These are phyloP conservation scores for Steinernema carpocapsae DNA, from an alignment of 2,888 invertebrate species.

Conservation along the genomic window DNA sequence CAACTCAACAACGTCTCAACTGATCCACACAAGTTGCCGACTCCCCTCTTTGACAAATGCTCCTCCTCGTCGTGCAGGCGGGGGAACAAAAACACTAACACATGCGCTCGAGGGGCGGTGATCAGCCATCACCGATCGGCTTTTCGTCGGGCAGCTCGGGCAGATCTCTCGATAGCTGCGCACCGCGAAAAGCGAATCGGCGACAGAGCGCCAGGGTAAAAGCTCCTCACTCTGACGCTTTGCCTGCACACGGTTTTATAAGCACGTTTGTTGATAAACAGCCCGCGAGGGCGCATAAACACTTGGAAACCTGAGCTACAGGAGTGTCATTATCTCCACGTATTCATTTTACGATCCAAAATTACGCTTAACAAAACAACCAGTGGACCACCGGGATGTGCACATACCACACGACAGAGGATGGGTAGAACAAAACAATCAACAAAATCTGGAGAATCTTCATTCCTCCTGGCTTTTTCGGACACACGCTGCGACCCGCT, in stretches of 20 bases:
- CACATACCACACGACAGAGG: not conserved
- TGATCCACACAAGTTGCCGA: not conserved
- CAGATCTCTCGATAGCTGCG: conserved; percentile 28
- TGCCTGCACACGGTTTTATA: conserved; percentile 8
- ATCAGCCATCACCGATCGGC: not conserved
- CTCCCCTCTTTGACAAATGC: no score
- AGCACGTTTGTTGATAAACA: conserved; percentile 21
- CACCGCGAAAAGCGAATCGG: conserved; percentile 31
- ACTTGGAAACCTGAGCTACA: conserved; percentile 9
- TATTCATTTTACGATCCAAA: not conserved
- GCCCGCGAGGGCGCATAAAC: not conserved
- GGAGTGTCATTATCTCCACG: not conserved
- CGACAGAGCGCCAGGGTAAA: not conserved
- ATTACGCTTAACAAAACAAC: conserved; percentile 25
- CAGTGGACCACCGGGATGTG: not conserved
- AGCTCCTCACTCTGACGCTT: no score
- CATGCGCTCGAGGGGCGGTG: conserved; percentile 22
- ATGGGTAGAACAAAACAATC: not conserved
- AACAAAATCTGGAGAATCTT: not conserved
- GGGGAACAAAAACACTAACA: conserved; percentile 32
- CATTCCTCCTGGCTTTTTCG: conserved; percentile 90
- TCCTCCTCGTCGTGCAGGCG: no score
- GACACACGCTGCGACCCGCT: conserved; percentile 95
- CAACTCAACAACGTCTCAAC: not conserved
- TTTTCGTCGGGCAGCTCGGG: conserved; percentile 34